Conservation (phyloP, 2,888 invertebrate genomes). For the Caenorhabditis sp. region DNA sequence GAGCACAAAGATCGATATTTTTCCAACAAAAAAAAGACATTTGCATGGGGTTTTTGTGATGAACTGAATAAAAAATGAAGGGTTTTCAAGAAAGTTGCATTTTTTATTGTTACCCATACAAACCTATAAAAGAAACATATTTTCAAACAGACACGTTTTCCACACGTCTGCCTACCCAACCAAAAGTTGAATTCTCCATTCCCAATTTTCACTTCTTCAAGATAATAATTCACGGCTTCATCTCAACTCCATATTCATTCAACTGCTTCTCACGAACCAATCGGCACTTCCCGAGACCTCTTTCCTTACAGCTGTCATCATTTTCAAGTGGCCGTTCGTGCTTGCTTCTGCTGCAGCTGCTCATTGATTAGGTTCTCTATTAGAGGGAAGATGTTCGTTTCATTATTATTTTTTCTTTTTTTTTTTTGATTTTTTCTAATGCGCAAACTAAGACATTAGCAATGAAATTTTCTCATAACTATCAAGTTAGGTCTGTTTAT, state of each 20-base stretch:
- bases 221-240: neutral
- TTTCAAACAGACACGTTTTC: too few relatives aligned
- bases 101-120: too few relatives aligned
- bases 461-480: too few relatives aligned
- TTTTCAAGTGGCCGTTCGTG: conserved; percentile 47
- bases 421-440: neutral
- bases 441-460: too few relatives aligned
- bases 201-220: neutral
- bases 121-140: too few relatives aligned
- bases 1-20: neutral
- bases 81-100: too few relatives aligned
- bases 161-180: too few relatives aligned
- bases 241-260: conserved; percentile 15
- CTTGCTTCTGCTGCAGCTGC: conserved; percentile 34
- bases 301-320: conserved; percentile 32
- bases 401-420: too few relatives aligned
- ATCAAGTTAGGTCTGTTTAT: too few relatives aligned
- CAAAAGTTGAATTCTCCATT: too few relatives aligned
- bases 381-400: too few relatives aligned
- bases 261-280: conserved; percentile 7
- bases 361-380: conserved; percentile 22
- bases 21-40: neutral
- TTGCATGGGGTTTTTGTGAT: neutral
- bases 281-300: conserved; percentile 5
- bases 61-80: neutral